phyloP scores from a whole-genome alignment of 1,140 invertebrate species.

The Drosophila tropicalis region DNA sequence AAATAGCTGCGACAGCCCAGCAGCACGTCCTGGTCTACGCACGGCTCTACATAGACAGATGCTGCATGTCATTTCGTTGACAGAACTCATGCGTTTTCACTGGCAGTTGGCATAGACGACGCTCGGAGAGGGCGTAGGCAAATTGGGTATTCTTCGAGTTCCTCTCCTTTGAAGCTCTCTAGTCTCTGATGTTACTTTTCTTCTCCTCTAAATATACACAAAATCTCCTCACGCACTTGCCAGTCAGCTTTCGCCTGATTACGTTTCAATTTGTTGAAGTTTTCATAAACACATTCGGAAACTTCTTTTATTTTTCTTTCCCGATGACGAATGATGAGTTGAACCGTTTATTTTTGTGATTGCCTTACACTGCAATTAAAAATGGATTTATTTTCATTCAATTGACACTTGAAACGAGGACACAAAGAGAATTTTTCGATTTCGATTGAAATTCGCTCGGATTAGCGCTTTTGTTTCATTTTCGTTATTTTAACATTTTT shows the following conservation, averaged over 20 bases:
- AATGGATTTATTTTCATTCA: slow-evolving; percentile 43
- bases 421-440: not conserved
- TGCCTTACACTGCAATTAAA: slow-evolving; percentile 56
- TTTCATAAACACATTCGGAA: slow-evolving; percentile 56
- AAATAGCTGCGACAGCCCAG: slow-evolving; percentile 75
- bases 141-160: slow-evolving; percentile 11
- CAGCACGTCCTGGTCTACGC: slow-evolving; percentile 72
- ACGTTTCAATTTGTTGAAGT: slow-evolving; percentile 72
- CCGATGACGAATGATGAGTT: slow-evolving; percentile 25
- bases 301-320: slow-evolving; percentile 11
- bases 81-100: slow-evolving; percentile 70
- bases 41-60: slow-evolving; percentile 72
- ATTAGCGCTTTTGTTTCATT: not conserved
- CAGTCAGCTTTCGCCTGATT: slow-evolving; percentile 65
- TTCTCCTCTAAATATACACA: slow-evolving; percentile 29
- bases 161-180: slow-evolving; percentile 61
- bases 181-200: not conserved
- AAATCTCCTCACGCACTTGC: slow-evolving; percentile 34
- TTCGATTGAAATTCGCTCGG: not conserved
- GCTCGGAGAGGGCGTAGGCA: slow-evolving; percentile 27
- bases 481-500: too few species aligned
- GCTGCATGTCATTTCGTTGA: slow-evolving; percentile 80
- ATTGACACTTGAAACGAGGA: not conserved
- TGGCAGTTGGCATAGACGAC: not conserved
- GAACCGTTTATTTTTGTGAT: slow-evolving; percentile 38